These are phyloP conservation scores for Hetaerina titia DNA, from an alignment of 2,888 invertebrate species.

Conservation along the genomic window DNA sequence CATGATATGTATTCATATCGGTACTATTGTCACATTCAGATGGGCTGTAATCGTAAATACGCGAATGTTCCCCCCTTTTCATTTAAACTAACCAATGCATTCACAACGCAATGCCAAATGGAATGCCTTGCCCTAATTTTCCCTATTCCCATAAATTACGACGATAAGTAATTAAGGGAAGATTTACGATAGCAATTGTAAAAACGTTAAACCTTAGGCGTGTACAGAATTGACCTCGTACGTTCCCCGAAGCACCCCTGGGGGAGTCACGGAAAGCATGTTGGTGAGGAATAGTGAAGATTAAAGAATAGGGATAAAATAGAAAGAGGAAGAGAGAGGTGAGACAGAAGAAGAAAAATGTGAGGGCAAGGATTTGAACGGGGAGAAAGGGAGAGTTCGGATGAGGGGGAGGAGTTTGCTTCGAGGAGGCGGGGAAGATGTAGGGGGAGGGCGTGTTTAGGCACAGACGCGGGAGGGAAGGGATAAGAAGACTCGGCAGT, in stretches of 20 bases:
- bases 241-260: not conserved
- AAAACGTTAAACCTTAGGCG: too few relatives aligned
- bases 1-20: too few relatives aligned
- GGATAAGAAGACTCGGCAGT: constrained; percentile 67
- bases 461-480: constrained; percentile 42
- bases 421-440: not conserved
- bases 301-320: not conserved
- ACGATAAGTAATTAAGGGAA: too few relatives aligned
- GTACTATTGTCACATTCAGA: too few relatives aligned
- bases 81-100: too few relatives aligned
- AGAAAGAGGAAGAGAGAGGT: not conserved
- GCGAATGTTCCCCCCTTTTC: too few relatives aligned
- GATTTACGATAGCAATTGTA: too few relatives aligned
- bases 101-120: too few relatives aligned
- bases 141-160: too few relatives aligned
- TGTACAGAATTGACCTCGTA: not conserved
- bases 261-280: not conserved
- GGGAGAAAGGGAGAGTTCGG: not conserved
- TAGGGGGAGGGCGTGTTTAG: too few relatives aligned
- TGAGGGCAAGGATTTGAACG: not conserved
- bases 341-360: not conserved
- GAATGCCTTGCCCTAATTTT: too few relatives aligned
- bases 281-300: not conserved
- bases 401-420: not conserved
- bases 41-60: too few relatives aligned